These are phyloP conservation scores for Drosophila flavopinicola DNA, from an alignment of 2,888 invertebrate species.

Conservation along the genomic window DNA sequence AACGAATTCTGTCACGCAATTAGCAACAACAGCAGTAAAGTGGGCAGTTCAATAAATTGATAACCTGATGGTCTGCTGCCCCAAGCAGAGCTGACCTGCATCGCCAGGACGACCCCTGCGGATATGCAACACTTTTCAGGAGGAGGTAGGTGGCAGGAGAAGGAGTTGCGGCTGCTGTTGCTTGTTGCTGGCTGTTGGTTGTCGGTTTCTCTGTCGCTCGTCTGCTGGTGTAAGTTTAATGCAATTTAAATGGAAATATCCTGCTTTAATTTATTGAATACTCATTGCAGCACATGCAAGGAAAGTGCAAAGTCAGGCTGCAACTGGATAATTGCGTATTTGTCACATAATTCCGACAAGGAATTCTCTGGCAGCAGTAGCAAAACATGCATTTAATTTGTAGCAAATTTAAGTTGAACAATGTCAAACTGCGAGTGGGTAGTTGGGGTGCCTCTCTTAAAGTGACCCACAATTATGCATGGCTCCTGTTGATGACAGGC, in stretches of 20 bases:
- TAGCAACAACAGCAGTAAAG: conserved; percentile 23
- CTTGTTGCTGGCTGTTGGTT: background rate
- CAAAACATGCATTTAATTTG: conserved; percentile 18
- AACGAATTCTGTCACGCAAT: conserved; percentile 25
- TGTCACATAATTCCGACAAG: conserved; percentile 17
- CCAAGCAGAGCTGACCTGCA: background rate
- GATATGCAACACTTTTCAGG: conserved; percentile 16
- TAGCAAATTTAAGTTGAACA: background rate
- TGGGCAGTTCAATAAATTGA: conserved; percentile 29
- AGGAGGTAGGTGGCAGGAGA: background rate
- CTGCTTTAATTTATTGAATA: conserved; percentile 43
- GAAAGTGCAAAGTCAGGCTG: background rate
- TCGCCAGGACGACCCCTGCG: conserved; percentile 8
- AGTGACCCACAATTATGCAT: conserved; percentile 2
- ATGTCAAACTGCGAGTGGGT: background rate
- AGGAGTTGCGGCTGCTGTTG: conserved; percentile 15
- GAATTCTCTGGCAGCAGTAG: conserved; percentile 4
- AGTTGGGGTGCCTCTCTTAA: background rate
- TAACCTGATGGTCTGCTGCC: background rate
- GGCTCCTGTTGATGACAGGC: conserved; percentile 24
- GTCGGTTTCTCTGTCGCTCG: conserved; percentile 6
- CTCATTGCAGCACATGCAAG: conserved; percentile 6
- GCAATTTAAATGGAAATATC: conserved; percentile 47
- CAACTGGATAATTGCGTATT: conserved; percentile 14
- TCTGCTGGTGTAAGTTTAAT: conserved; percentile 36